Conservation (phyloP, 1,140 invertebrate genomes). For the Hesperophylax magnus region DNA sequence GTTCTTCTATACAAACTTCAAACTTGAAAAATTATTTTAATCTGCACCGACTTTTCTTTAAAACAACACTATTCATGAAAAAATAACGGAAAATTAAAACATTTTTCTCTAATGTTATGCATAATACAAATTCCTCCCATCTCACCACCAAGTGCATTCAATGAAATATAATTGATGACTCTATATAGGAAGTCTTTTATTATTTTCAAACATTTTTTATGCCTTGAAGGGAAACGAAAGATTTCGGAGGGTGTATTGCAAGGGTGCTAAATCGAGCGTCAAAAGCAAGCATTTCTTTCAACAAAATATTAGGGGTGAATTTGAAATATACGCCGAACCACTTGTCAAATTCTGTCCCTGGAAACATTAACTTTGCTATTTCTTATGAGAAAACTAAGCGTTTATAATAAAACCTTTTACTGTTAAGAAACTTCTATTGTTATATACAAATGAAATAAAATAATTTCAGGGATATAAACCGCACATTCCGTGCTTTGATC, state of each 20-base stretch:
- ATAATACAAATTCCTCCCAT: slow-evolving; percentile 14
- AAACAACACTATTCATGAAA: no score
- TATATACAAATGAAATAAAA: no score
- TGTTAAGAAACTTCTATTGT: no score
- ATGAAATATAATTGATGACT: slow-evolving; percentile 28
- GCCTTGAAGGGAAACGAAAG: background rate
- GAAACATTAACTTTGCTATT: no score
- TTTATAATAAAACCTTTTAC: no score
- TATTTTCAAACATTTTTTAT: slow-evolving; percentile 22
- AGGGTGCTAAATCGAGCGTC: slow-evolving; percentile 29
- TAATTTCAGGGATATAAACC: no score
- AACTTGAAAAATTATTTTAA: no score
- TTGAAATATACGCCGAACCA: slow-evolving; percentile 2
- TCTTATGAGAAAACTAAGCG: no score
- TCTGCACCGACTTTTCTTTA: no score
- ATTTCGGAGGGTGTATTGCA: background rate
- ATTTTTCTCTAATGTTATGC: background rate
- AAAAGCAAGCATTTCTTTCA: slow-evolving; percentile 27
- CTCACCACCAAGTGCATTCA: slow-evolving; percentile 23
- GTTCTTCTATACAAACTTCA: no score
- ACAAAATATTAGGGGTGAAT: slow-evolving; percentile 29
- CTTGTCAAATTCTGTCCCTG: background rate
- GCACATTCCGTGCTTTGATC: no score
- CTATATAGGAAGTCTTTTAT: slow-evolving; percentile 7
- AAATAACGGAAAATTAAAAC: background rate